These are phyloP conservation scores for Cistogaster globosa DNA, from an alignment of 2,888 invertebrate species.

Conservation along the genomic window DNA sequence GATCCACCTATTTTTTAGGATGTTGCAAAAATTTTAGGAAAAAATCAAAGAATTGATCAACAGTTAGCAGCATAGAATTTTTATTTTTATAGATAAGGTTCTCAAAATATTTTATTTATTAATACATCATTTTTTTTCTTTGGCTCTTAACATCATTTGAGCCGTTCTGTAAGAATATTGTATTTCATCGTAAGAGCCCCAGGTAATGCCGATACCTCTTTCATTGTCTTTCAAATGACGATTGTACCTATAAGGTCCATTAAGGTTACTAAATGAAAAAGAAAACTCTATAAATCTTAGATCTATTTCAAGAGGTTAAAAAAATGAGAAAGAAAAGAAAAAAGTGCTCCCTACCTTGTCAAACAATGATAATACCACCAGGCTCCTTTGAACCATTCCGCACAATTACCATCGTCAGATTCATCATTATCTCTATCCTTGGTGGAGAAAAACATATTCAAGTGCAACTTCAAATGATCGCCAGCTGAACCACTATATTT, in stretches of 20 bases:
- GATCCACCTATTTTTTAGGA: no score
- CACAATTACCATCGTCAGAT: constrained; percentile 50
- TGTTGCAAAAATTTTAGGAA: background rate
- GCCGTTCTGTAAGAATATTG: constrained; percentile 33
- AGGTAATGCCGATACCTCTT: constrained; percentile 59
- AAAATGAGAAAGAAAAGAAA: no score
- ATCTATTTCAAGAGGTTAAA: background rate
- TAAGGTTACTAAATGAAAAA: constrained; percentile 42
- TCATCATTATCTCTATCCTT: constrained; percentile 52
- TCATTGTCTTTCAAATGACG: constrained; percentile 6
- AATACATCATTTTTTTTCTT: background rate
- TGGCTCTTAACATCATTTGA: constrained; percentile 52
- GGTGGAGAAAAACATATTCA: constrained; percentile 51
- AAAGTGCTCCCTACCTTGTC: constrained; percentile 27
- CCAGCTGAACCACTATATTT: constrained; percentile 49
- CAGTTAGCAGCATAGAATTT: no score
- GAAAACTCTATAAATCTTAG: background rate
- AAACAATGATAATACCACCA: constrained; percentile 63
- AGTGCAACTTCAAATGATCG: constrained; percentile 35
- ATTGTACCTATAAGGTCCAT: constrained; percentile 37
- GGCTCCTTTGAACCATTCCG: constrained; percentile 61
- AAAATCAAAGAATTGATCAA: background rate
- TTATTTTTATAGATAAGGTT: no score
- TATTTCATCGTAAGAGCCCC: constrained; percentile 54
- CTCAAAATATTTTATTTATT: background rate